A percentile compares a stretch with the other conserved stretches of the same genome.
Evolutionary conservation across 2,888 invertebrate species (phyloP).

Genomic region (Nomada hirtipes): DNA sequence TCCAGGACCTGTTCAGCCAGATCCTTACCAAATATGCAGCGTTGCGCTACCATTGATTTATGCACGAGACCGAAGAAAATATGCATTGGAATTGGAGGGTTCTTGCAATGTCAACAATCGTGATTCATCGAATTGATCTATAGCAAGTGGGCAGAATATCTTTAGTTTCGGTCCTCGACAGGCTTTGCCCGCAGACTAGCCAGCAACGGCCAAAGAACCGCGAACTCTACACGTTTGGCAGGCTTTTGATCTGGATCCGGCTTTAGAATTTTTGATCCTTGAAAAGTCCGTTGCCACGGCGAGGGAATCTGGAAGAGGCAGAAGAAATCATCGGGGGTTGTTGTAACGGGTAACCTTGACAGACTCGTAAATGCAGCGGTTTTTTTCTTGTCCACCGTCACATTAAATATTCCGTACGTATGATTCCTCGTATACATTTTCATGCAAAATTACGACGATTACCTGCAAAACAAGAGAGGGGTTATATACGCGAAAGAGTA

Average conservation of each 20-base stretch:
- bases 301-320: neutral
- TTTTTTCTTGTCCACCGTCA: neutral
- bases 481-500: constrained; percentile 15
- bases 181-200: no score
- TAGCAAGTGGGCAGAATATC: no score
- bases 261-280: constrained; percentile 36
- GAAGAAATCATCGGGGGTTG: constrained; percentile 1
- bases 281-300: constrained; percentile 24
- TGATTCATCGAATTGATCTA: no score
- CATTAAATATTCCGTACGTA: neutral
- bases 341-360: constrained; percentile 31
- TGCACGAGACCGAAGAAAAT: no score
- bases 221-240: no score
- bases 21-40: no score
- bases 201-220: no score
- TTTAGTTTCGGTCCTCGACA: no score
- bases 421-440: constrained; percentile 29
- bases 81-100: no score
- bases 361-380: constrained; percentile 2
- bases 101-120: no score
- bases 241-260: neutral
- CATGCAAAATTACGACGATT: constrained; percentile 1
- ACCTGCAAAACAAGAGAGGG: constrained; percentile 1
- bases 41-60: no score
- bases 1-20: no score